Evolutionary conservation across 2,113 vertebrate species (phyloP), one percentile per base, ranked within the genome.

Genomic region (Sisor rabdophorus): DNA sequence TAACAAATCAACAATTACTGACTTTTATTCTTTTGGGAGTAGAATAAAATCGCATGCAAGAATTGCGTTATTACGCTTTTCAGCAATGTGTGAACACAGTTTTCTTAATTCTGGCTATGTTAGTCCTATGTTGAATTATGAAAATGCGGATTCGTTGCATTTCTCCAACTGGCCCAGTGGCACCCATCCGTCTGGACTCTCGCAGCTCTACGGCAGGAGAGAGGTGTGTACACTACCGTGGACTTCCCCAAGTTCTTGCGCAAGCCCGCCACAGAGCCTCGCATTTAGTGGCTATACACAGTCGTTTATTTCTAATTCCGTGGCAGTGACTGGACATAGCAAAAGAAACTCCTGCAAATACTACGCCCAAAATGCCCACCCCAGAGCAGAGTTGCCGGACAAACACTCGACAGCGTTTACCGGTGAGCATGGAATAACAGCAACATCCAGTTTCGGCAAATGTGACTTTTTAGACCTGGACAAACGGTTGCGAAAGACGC

Each of bases 21-120:
- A 69, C 84, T 87, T 85, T 90, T 93, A 94, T 95, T 94, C 93
- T 94, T 89, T 88, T 87, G 91, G 92, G 93, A 93, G 93, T 93
- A 52, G 52, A 69, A 93, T 93, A 94, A 95, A 95, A 94, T 92
- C 87, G 87, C 88, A 87, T 86, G 91, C 88, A 89, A 92, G 91
- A 92, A 84, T 87, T 89, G 89, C 90, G 86, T 89, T 86, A 89
- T 88, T 83, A 75, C 92, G 93, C 93, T 95, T 91, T 90, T 94
- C 93, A 93, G 95, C 95, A 91, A 98, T 98, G 96, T 95, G 96
- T 87, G 96, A 97, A 84, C 94, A 94, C 89, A 95, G 93, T 94
- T 93, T 95, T 86, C 93, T 95, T 88, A 95, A 93, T 91, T 92
- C 95, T 81, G 93, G 95, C 90, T 98, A 94, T 89, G 93, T 95